Conservation (phyloP, 2,113 vertebrate genomes). For the Rhadina sibilatrix region DNA sequence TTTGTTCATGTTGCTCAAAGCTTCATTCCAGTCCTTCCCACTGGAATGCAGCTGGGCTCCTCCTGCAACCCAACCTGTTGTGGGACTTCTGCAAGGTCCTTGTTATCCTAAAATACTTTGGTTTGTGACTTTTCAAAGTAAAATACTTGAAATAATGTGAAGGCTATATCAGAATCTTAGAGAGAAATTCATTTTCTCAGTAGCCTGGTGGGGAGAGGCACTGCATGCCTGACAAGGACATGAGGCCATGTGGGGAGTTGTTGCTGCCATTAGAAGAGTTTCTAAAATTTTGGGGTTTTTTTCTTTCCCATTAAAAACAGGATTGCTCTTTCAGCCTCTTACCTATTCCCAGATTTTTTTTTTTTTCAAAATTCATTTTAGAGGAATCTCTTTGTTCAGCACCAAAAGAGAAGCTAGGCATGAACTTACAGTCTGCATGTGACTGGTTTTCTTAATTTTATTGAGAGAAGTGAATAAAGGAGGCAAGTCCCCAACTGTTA, state of each 20-base stretch:
- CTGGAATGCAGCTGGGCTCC: background rate
- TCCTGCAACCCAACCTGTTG: background rate
- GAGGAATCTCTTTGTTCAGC: background rate
- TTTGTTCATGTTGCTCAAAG: background rate
- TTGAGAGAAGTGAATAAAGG: background rate
- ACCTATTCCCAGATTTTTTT: background rate
- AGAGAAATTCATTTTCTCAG: background rate
- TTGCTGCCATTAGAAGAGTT: background rate
- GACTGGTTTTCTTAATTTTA: background rate
- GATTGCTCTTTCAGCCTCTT: background rate
- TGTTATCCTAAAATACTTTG: background rate
- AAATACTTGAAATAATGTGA: background rate
- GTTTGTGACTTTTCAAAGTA: background rate
- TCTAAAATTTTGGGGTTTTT: background rate
- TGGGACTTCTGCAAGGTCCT: background rate
- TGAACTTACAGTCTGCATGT: fast-evolving
- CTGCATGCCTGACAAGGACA: background rate
- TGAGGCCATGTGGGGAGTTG: background rate
- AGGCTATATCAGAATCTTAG: background rate
- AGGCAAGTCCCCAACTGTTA: background rate
- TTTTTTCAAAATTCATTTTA: background rate
- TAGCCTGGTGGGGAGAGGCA: background rate
- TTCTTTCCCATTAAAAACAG: background rate
- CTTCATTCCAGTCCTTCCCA: background rate
- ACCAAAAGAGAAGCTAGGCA: background rate